These are phyloP conservation scores for Lithosia quadra DNA, from an alignment of 2,888 invertebrate genomes.

Conservation along the genomic window DNA sequence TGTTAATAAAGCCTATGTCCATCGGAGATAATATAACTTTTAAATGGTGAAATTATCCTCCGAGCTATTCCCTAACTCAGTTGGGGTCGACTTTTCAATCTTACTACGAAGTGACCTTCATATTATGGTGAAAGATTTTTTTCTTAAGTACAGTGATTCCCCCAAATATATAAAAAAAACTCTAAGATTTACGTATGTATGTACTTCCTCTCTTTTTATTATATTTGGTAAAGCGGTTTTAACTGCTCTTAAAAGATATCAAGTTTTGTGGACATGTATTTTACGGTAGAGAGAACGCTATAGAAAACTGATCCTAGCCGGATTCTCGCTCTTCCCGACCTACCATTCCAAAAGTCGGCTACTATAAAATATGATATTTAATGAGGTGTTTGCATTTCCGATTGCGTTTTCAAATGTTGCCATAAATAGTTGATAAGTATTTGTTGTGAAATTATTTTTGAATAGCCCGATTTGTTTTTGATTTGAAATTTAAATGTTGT, in stretches of 20 bases:
- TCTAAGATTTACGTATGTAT: too few species aligned
- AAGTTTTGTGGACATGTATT: neutral
- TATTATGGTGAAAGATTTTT: too few species aligned
- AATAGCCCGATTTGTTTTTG: constrained; percentile 58
- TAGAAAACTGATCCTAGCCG: constrained; percentile 7
- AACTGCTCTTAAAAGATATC: neutral
- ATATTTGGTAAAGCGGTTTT: neutral
- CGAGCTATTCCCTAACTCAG: too few species aligned
- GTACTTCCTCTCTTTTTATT: too few species aligned
- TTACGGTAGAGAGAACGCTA: too few species aligned
- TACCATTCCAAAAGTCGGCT: constrained; percentile 33
- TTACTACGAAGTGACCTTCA: too few species aligned
- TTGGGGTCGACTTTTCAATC: too few species aligned
- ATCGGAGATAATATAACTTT: too few species aligned
- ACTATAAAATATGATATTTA: constrained; percentile 31
- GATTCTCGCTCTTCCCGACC: neutral
- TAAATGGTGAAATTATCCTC: too few species aligned
- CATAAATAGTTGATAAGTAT: constrained; percentile 66
- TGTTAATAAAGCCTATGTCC: too few species aligned
- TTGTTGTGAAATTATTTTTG: constrained; percentile 60
- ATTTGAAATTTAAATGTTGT: constrained; percentile 71
- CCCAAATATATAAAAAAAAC: too few species aligned
- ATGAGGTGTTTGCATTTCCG: constrained; percentile 49
- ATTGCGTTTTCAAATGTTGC: constrained; percentile 65
- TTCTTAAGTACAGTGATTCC: too few species aligned